phyloP scores from a whole-genome alignment of 2,888 invertebrate species.

The Camptogramma bilineatum region DNA sequence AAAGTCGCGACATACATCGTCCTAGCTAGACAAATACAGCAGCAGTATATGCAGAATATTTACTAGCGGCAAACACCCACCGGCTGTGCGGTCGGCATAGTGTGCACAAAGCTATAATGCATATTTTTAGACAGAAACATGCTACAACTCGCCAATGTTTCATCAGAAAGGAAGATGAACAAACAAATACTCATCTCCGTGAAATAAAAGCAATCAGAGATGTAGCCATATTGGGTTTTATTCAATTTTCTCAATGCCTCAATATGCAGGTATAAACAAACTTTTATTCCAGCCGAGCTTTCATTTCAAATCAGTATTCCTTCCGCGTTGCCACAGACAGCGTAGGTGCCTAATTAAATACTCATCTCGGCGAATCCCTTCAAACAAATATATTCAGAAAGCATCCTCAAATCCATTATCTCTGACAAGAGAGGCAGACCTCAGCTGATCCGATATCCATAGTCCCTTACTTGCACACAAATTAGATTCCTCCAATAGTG shows the following conservation, averaged over 20 bases:
- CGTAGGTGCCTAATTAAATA: conserved; percentile 53
- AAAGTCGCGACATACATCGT: too few relatives aligned
- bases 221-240: background rate
- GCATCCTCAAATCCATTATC: conserved; percentile 67
- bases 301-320: conserved; percentile 37
- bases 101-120: too few relatives aligned
- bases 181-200: too few relatives aligned
- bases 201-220: background rate
- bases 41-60: too few relatives aligned
- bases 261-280: background rate
- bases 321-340: conserved; percentile 35
- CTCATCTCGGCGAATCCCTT: conserved; percentile 53
- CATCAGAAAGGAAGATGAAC: too few relatives aligned
- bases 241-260: background rate
- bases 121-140: too few relatives aligned
- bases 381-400: conserved; percentile 59
- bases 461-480: conserved; percentile 56
- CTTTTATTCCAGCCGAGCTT: background rate
- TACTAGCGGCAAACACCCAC: too few relatives aligned
- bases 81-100: too few relatives aligned
- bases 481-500: conserved; percentile 75
- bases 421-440: conserved; percentile 64
- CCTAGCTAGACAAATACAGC: too few relatives aligned
- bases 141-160: too few relatives aligned
- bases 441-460: conserved; percentile 64